Base-by-base conservation (phyloP, 2,888 invertebrate species). In the Chaetogeoica ovagalla region DNA sequence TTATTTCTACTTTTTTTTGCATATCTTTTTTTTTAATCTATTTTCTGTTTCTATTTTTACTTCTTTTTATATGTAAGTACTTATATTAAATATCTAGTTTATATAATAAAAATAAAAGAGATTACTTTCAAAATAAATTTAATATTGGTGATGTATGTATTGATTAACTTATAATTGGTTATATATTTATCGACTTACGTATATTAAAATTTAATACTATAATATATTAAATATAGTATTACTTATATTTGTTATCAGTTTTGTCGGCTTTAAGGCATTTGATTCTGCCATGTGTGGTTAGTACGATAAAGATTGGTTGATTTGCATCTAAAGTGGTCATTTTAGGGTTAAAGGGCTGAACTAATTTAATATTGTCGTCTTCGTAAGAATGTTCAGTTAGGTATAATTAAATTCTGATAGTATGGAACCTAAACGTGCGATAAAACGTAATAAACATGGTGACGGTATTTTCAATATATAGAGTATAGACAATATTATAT, bases 321-420 rank as follows among this genome's bases (percentile, higher is more conserved):
- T 79, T 79, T 79, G 65, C 71, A 79, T 79, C 71, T 71, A 79
- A 63, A 79, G 43, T 71, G 57, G 65, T 57, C 63, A 23, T 63
- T 79, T 63, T 23, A 77, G 43, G 71, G 70, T 70, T 71, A 63
- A 79, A 65, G 39, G 19, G 70, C 57, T 57, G n/a, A 63, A 71
- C n/a, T 71, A 79, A 79, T 79, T 65, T 37, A 79, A 79, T 79
- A 71, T 63, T 15, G 79, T 70, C 57, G 79, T 71, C 65, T 23
- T 57, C 15, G 7, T 39, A 55, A 65, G 39, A 37, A 57, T 3
- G 23, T 7, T 7, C 17, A 59, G 30, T 43, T 9, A 15, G n/a
- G 43, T 30, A 43, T 21, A 23, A 76, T 76, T 76, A 76, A 76
- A 76, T 59, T 43, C 43, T 76, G 68, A 68, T 68, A 68, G 75